Evolutionary conservation across 2,888 invertebrate genomes (phyloP), one percentile per base, ranked within the genome.

Genomic region (Idaea aversata): DNA sequence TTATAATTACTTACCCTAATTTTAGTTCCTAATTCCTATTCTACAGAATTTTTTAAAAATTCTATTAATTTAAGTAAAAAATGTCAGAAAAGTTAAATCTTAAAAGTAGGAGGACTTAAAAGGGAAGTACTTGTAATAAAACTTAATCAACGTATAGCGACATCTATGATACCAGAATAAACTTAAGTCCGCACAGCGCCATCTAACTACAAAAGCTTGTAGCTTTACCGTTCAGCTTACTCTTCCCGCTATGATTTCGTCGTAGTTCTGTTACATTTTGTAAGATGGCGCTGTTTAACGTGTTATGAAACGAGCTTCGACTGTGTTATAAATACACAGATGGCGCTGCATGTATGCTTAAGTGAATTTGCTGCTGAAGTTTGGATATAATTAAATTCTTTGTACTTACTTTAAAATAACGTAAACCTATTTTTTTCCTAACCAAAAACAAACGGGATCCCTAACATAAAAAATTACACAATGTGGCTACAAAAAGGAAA

Each of bases 331-430:
- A 10, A 47, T 13, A 7, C 10, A 57, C 75, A 82, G 82, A 75
- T 80, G 80, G 78, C 80, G 78, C 73, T 80, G 70, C 66, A 62
- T 58, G 15, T 15, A 15, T 4, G 4, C 34, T 5, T 36, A 13
- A 7, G 3, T 47, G 10, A 47, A 15, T 34, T 34, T 59, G 35
- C 1, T n/a, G 66, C 66, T 80, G 81, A 71, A 78, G 78, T 77
- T 80, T 76, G 61, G 72, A 70, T 10, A 47, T 3, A 47, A 10
- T 7, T 47, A 47, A 47, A 10, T 47, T 7, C 10, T 47, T 13
- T 7, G 47, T 36, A 47, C 10, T 13, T 47, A 38, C 38, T 5
- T n/a, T n/a, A n/a, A 25, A 25, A 25, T 25, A 25, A 25, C 25
- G n/a, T n/a, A n/a, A n/a, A n/a, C n/a, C n/a, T n/a, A n/a, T n/a